Percentiles rank a stretch among this genome's conserved stretches.
Conservation (phyloP, 2,113 vertebrate genomes). For the Dendrocopos noguchii region DNA sequence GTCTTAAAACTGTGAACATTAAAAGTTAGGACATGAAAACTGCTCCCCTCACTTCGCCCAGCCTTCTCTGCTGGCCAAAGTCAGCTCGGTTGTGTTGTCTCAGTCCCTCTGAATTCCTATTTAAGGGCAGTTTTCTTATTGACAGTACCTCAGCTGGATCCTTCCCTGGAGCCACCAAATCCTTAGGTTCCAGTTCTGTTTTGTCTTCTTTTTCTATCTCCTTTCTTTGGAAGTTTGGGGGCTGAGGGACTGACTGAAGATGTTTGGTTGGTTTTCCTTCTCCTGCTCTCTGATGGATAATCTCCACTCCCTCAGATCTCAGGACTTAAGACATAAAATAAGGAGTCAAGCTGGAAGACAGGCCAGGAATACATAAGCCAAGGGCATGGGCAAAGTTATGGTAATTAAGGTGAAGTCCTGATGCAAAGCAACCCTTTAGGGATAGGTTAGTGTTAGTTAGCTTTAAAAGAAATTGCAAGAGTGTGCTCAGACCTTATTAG, state of each 20-base stretch:
- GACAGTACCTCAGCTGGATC: not conserved
- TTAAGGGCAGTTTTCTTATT: not conserved
- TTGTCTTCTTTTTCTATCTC: not conserved
- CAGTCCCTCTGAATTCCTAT: not conserved
- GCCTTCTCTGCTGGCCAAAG: not conserved
- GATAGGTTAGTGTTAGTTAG: conserved; percentile 14
- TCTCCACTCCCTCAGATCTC: not conserved
- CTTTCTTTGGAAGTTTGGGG: not conserved
- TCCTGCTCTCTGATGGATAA: accelerated
- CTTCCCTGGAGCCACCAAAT: not conserved
- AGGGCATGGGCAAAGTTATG: not conserved
- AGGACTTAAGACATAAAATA: not conserved
- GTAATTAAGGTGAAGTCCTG: conserved; percentile 30
- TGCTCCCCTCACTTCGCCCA: not conserved
- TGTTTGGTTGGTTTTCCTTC: not conserved
- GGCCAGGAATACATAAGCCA: not conserved
- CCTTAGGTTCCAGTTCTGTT: not conserved
- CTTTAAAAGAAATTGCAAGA: conserved; percentile 13
- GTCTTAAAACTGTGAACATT: not conserved
- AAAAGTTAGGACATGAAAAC: not conserved
- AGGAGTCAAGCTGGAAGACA: not conserved
- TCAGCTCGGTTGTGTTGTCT: not conserved
- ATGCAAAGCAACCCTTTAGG: not conserved
- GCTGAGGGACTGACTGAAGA: not conserved
- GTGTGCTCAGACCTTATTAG: conserved; percentile 11